Base-by-base conservation (phyloP, 2,113 vertebrate genomes). In the Alectura lathami region DNA sequence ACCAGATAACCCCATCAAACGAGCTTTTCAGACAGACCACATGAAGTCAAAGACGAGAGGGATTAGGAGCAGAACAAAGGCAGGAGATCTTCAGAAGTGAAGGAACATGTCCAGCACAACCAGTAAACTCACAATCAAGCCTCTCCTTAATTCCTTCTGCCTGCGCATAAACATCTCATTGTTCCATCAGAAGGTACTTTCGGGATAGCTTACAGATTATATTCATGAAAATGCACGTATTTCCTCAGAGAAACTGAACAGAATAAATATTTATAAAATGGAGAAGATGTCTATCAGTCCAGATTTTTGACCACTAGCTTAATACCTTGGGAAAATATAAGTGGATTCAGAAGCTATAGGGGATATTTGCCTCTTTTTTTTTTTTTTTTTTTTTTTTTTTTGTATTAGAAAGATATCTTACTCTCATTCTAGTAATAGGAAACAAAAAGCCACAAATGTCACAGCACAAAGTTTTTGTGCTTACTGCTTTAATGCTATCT, bases 401-500 rank as follows among this genome's bases (percentile, higher is more conserved):
- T 11, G 32, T 81, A 66, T 18, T 21, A 81, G 54, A 40, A 76
- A 84, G 29, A 34, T 89, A 10, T 53, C 30, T 89, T 82, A n/a
- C 74, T 86, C 38, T 50, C 34, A 16, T 91, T 40, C 47, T 16
- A 89, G 67, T 81, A 88, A 70, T 8, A 47, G 36, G 78, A 86
- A 89, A 84, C 5, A 24, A 78, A 64, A 90, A 47, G 64, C 74
- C 26, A 17, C 9, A 8, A 34, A 32, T 29, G 14, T 45, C 64
- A 64, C 50, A 20, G 23, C 59, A 88, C 85, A 36, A 9, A 5
- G 43, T 89, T 54, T 53, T 63, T 93, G 42, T 73, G 26, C 85
- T 96, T 91, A 80, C 89, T 82, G 62, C 92, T 94, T 68, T 89
- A 80, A n/a, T 89, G 40, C 53, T 50, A 34, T 86, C 82, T 80